Evolutionary conservation across 2,113 vertebrate genomes (phyloP).

Genomic region (Edolisoma coerulescens): DNA sequence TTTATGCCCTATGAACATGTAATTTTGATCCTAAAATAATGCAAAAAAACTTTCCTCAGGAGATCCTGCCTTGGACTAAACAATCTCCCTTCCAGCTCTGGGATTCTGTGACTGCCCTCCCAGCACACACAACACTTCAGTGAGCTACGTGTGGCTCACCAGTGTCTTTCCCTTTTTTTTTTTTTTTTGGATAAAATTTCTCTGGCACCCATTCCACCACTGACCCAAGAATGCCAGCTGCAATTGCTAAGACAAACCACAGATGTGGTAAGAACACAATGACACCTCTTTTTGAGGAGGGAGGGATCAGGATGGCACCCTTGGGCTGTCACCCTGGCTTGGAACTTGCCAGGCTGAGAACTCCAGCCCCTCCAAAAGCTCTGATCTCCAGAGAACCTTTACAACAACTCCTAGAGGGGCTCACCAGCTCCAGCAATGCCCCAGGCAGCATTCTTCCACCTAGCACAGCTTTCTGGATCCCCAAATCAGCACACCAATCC

Average conservation of each 20-base stretch:
- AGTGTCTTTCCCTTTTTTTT: rapidly evolving
- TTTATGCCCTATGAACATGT: neutral
- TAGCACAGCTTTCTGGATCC: neutral
- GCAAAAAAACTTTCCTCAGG: neutral
- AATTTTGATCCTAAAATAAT: neutral
- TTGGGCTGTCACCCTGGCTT: neutral
- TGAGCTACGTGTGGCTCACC: neutral
- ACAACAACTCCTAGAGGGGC: neutral
- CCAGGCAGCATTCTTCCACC: neutral
- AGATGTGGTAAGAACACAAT: rapidly evolving
- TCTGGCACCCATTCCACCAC: neutral
- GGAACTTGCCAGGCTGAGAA: neutral
- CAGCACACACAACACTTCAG: neutral
- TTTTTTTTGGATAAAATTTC: neutral
- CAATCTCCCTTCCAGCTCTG: neutral
- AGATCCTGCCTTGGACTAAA: neutral
- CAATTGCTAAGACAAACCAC: neutral
- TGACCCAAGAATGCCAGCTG: neutral
- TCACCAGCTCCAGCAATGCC: neutral
- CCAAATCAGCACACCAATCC: neutral
- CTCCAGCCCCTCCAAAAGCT: neutral
- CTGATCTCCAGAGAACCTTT: neutral
- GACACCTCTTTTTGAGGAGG: neutral
- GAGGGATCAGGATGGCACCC: neutral
- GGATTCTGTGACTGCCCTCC: neutral